Evolutionary conservation across 2,888 invertebrate genomes (phyloP).

Genomic region (Diadromus collaris): DNA sequence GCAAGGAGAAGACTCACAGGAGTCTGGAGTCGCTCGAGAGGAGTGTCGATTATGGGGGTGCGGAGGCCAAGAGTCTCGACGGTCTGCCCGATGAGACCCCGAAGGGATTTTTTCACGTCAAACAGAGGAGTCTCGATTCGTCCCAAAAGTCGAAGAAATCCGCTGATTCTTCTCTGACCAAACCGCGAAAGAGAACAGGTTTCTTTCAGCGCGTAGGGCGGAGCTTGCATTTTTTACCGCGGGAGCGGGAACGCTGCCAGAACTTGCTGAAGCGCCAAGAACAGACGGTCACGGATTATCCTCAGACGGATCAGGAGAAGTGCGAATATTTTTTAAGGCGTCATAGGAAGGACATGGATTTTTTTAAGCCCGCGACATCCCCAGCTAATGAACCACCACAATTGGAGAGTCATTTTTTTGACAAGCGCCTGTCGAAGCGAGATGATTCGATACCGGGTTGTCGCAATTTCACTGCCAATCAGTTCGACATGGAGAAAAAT

Average conservation of each 20-base stretch:
- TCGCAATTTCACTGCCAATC: slow-evolving; percentile 24
- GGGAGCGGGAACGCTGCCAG: slow-evolving; percentile 66
- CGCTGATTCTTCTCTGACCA: slow-evolving; percentile 58
- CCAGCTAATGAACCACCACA: slow-evolving; percentile 27
- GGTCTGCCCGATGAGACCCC: slow-evolving; percentile 66
- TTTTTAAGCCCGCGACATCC: slow-evolving; percentile 63
- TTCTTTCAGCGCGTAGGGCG: slow-evolving; percentile 74
- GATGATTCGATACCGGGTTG: slow-evolving; percentile 43
- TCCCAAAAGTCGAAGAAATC: slow-evolving; percentile 68
- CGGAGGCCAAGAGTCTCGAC: slow-evolving; percentile 72
- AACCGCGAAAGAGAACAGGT: slow-evolving; percentile 66
- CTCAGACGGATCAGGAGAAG: slow-evolving; percentile 69
- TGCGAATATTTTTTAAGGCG: slow-evolving; percentile 74
- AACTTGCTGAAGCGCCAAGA: slow-evolving; percentile 63
- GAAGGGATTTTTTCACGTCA: slow-evolving; percentile 61
- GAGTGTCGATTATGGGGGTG: slow-evolving; percentile 62
- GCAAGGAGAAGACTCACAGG: slow-evolving; percentile 68
- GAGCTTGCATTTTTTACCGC: slow-evolving; percentile 74
- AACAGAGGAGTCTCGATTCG: slow-evolving; percentile 72
- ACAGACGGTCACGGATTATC: slow-evolving; percentile 59
- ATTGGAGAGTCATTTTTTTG: slow-evolving; percentile 64
- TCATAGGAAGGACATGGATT: slow-evolving; percentile 66
- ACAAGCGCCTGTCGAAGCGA: slow-evolving; percentile 57
- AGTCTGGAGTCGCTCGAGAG: slow-evolving; percentile 74
- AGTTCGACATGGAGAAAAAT: slow-evolving; percentile 7